These are phyloP conservation scores for Calidris pugnax DNA, from an alignment of 2,113 vertebrate species.

Conservation along the genomic window DNA sequence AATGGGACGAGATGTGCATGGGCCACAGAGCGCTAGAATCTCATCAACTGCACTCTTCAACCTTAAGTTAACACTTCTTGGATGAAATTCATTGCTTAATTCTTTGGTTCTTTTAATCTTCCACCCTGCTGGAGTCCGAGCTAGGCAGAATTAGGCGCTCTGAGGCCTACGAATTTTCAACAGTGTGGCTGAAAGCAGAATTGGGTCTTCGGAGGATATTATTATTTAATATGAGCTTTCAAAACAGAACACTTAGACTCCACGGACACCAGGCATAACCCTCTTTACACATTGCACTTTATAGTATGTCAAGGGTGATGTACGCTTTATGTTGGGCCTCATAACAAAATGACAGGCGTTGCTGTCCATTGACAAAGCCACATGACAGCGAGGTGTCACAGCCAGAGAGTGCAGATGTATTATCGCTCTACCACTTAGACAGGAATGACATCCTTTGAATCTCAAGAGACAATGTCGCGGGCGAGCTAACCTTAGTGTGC, in stretches of 20 bases:
- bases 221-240: background rate
- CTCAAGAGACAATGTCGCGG: slow-evolving; percentile 7
- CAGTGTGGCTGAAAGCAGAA: background rate
- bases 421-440: slow-evolving; percentile 22
- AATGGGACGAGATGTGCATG: accelerated
- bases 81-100: background rate
- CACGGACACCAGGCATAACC: background rate
- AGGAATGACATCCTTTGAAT: slow-evolving; percentile 55
- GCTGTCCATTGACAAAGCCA: slow-evolving; percentile 52
- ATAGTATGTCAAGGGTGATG: background rate
- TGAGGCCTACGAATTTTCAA: background rate
- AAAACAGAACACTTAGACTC: background rate
- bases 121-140: background rate
- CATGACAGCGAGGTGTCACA: slow-evolving; percentile 56
- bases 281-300: background rate
- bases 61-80: background rate
- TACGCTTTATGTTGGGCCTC: slow-evolving; percentile 10
- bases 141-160: background rate
- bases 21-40: background rate
- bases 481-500: background rate
- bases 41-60: background rate
- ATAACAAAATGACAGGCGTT: slow-evolving; percentile 49
- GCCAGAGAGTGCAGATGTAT: slow-evolving; percentile 60
- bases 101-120: background rate
- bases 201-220: background rate